Percentiles rank a stretch among this genome's conserved stretches.
Evolutionary conservation across 2,113 vertebrate genomes (phyloP).

Genomic region (Amphiprion percula): DNA sequence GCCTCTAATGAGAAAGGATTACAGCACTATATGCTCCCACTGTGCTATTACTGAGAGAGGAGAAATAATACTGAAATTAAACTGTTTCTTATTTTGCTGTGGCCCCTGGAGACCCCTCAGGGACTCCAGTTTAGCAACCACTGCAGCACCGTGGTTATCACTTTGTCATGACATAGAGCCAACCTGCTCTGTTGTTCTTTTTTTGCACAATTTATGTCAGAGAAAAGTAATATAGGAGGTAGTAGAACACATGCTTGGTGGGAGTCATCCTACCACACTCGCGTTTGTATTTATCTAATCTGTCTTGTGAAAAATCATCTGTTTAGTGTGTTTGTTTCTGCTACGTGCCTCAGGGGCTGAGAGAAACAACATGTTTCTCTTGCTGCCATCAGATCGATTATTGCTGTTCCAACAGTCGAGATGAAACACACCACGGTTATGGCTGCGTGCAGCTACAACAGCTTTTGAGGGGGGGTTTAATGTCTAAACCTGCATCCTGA

Average conservation of each 20-base stretch:
- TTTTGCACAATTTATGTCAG: neutral
- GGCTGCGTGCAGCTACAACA: constrained; percentile 50
- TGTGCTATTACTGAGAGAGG: constrained; percentile 42
- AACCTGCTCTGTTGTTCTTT: neutral
- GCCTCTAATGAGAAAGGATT: constrained; percentile 62
- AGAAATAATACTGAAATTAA: constrained; percentile 56
- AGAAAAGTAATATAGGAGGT: neutral
- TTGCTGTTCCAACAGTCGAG: constrained; percentile 58
- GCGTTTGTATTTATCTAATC: constrained; percentile 32
- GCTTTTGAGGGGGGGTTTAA: constrained; percentile 43
- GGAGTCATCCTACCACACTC: neutral
- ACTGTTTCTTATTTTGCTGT: constrained; percentile 47
- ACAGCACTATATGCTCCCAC: constrained; percentile 51
- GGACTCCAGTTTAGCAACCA: constrained; percentile 25
- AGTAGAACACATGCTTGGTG: neutral
- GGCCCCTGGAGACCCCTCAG: constrained; percentile 21
- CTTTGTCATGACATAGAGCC: constrained; percentile 2
- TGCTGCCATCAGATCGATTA: constrained; percentile 69
- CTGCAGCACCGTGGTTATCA: constrained; percentile 18
- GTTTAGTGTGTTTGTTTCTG: constrained; percentile 54
- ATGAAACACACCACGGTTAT: constrained; percentile 58
- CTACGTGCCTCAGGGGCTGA: constrained; percentile 50
- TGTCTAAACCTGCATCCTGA: constrained; percentile 47
- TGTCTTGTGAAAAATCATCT: constrained; percentile 51
- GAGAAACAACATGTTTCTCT: constrained; percentile 69